Evolutionary conservation across 2,888 invertebrate species (phyloP), one percentile per base, ranked within the genome.

Genomic region (Noctuana brunneofusca): DNA sequence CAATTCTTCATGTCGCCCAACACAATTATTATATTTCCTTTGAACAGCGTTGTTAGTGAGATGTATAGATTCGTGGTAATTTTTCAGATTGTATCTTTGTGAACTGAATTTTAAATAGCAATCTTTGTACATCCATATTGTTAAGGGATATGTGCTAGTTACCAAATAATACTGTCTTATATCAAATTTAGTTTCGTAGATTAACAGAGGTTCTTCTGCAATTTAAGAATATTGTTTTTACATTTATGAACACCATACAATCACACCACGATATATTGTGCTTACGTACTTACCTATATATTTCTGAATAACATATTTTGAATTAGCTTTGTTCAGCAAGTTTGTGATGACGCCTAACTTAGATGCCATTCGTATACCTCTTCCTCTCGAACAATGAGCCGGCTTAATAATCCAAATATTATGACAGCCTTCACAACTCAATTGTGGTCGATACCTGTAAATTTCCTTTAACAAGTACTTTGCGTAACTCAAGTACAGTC

Each of bases 401-500:
- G 97, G 97, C 80, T 98, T 98, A 48, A 98, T 92, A 66, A 98
- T 97, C 97, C 97, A 98, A 69, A 97, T 94, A 84, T 97, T 97
- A 76, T 94, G 93, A 68, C 92, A 93, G 0, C 97, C 97, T 85
- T 97, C 97, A 78, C 95, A 93, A 65, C 92, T 91, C 56, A 95
- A 80, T 74, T 94, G 94, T 0, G 95, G 94, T 69, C 93, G 93
- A 70, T 92, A 92, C 59, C 83, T 87, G 64, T 89, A 87, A 22
- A 96, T 87, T 71, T 93, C 92, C 65, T 92, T 89, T 8, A 96
- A 76, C 63, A 95, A 84, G 70, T 89, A 92, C 68, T 92, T 92
- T 11, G 94, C 90, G 50, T 88, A 86, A 1, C 76, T 79, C 52
- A 86, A 69, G 68, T 89, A 91, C 16, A 88, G 72, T 4, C 79